Base-by-base conservation (phyloP, 2,888 invertebrate species). In the Rambutsinella grinnellia region DNA sequence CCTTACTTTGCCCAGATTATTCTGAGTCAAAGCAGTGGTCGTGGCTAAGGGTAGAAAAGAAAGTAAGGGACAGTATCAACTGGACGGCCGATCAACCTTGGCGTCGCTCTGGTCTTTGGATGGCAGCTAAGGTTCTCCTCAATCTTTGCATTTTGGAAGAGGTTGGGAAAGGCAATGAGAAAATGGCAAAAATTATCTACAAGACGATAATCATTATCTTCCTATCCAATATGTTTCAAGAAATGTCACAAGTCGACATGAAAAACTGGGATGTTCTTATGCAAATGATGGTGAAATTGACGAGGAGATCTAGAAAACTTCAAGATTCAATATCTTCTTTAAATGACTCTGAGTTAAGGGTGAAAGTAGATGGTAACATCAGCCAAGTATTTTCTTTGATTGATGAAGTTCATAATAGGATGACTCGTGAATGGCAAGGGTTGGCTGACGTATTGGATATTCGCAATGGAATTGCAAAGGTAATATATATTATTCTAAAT, bases 21-120 rank as follows among this genome's bases (percentile, higher is more conserved):
- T 2, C 58, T 19, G 5, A 2, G 13, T 2, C 8, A 44, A 24
- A 6, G 24, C 17, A 5, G 56, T 13, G 15, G 15, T 26, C 21
- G 2, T 23, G 23, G 56, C 23, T 24, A 56, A 49, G n/a, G 8
- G 27, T 62, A 17, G 19, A 24, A n/a, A 62, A 62, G 17, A 62
- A 62, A 17, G 1, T 62, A n/a, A n/a, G 61, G 1, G 61, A 62
- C 17, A 24, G 49, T 26, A n/a, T 62, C 13, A 62, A 62, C 17
- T 47, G 47, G 47, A 26, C 10, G 0, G n/a, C 27, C 2, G 6
- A 2, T 44, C 0, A 1, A 3, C 61, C 61, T 2, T 62, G 17
- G n/a, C 47, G 61, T 8, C 23, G 61, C 3, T 62, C 61, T 24
- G 61, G 61, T 1, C 17, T 62, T 1, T 62, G 61, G 61, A 62